Percentiles rank a stretch among this genome's conserved stretches.
Evolutionary conservation across 2,888 invertebrate genomes (phyloP).

Genomic region (Dermolepida albohirtum): DNA sequence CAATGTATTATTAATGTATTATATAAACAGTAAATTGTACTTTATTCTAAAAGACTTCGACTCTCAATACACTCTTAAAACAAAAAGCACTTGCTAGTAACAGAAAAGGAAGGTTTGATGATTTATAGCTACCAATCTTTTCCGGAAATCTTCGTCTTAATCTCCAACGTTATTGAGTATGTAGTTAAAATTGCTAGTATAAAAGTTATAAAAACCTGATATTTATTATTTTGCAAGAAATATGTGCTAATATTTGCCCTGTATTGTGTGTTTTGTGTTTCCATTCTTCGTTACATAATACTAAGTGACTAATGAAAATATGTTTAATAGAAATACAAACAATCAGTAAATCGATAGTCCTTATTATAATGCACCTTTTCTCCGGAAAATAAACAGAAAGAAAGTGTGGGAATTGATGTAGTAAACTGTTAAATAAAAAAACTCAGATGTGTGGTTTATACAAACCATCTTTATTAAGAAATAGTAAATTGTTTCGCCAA

Average conservation of each 20-base stretch:
- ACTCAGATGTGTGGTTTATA: too few species aligned
- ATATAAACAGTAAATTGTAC: slow-evolving; percentile 13
- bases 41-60: slow-evolving; percentile 12
- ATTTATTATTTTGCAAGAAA: slow-evolving; percentile 5
- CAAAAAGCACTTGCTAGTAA: slow-evolving; percentile 17
- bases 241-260: neutral
- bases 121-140: slow-evolving; percentile 26
- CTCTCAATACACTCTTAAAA: slow-evolving; percentile 17
- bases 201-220: neutral
- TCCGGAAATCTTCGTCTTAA: slow-evolving; percentile 7
- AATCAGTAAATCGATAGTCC: too few species aligned
- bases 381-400: too few species aligned
- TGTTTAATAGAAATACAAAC: too few species aligned
- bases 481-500: too few species aligned
- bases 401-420: too few species aligned
- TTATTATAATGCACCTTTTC: too few species aligned
- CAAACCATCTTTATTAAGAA: too few species aligned
- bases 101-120: slow-evolving; percentile 18
- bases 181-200: neutral
- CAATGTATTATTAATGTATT: neutral
- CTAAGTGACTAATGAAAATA: too few species aligned
- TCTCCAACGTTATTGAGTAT: neutral
- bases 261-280: too few species aligned
- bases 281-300: too few species aligned
- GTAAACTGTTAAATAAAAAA: too few species aligned